Conservation (phyloP, 2,113 vertebrate genomes). For the Mus musculus region GRCm39 chr9:46869001-46869500, state of each 20-base stretch:
- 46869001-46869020: background rate
- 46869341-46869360: background rate
- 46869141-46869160: background rate
- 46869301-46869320: background rate
- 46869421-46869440: background rate
- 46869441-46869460: too few relatives aligned
- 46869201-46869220: background rate
- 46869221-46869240: rapidly evolving
- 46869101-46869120: too few relatives aligned
- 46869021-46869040: rapidly evolving
- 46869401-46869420: background rate
- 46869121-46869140: background rate
- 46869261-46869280: background rate
- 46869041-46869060: background rate
- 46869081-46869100: background rate
- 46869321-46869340: background rate
- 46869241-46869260: background rate
- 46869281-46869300: background rate
- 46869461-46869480: background rate
- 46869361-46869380: too few relatives aligned
- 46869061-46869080: background rate
- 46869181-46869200: background rate
- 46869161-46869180: background rate
- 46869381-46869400: background rate
- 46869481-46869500: background rate